Evolutionary conservation across 2,888 invertebrate genomes (phyloP), one percentile per base, ranked within the genome.

Genomic region (Cosmorhoe ocellata): DNA sequence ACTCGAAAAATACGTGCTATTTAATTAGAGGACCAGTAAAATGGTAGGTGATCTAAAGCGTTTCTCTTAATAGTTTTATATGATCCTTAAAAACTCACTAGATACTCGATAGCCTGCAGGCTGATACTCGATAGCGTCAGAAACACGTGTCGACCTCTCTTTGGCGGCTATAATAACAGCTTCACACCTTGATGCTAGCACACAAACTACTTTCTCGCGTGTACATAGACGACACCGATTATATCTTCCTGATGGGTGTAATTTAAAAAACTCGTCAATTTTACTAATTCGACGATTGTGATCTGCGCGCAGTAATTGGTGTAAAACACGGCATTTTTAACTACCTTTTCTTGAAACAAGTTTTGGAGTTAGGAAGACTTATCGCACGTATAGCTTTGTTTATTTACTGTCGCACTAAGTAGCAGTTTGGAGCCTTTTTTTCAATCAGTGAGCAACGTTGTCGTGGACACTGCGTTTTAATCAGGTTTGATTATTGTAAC

Each of bases 251-350:
- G 59, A 18, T 18, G 18, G 18, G 18, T 37, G 44, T 74, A 77
- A 81, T 79, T 74, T 68, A 67, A 61, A 62, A 64, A 66, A 73
- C 73, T 71, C 74, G 74, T 78, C 81, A 77, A 80, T 81, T 79
- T 78, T 67, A 66, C 71, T 71, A 72, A 74, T 79, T 75, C 63
- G 66, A 64, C 68, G 81, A 82, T 83, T 28, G 79, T 63, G 66
- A 82, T 81, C 77, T 71, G 52, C 54, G 61, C 62, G 37, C 45
- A 63, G 65, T 82, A 82, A 84, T 81, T 71, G 74, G 56, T 57
- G 57, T 61, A 51, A 60, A 69, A 67, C 80, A 81, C 76, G 81
- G 59, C 54, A 79, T 63, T 59, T 53, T 56, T 28, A 33, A 42
- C 58, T 69, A 65, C 65, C 51, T 65, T 51, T 51, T 56, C 59